A percentile compares a stretch with the other conserved stretches of the same genome.
These are phyloP conservation scores for Phoebastria nigripes DNA, from an alignment of 2,797 vertebrate genomes.

Conservation along the genomic window DNA sequence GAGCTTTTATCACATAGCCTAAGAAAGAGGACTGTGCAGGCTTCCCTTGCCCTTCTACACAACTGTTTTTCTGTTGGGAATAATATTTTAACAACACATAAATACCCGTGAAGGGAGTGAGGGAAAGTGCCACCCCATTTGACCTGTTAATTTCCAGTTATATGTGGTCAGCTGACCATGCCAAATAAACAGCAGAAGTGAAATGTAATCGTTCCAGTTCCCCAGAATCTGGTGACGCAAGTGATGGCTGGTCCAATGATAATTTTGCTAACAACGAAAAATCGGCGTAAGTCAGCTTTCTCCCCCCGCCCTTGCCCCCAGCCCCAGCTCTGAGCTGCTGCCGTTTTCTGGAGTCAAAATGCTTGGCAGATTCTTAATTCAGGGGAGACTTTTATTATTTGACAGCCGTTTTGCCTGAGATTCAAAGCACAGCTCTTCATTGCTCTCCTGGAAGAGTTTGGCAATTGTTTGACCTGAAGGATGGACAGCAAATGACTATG, in stretches of 20 bases:
- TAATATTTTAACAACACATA: background rate
- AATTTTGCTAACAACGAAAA: background rate
- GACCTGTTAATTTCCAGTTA: background rate
- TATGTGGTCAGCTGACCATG: fast-evolving
- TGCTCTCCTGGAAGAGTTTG: background rate
- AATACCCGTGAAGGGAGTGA: background rate
- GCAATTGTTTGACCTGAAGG: background rate
- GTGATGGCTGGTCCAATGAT: background rate
- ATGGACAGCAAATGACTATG: background rate
- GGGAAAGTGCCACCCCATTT: background rate
- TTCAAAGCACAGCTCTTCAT: background rate
- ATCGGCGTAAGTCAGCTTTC: fast-evolving
- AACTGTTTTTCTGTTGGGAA: background rate
- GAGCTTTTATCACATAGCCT: background rate
- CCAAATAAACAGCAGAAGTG: background rate
- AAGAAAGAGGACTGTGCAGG: background rate
- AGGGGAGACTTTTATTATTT: background rate
- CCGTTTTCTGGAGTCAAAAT: background rate
- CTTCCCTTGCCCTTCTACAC: background rate
- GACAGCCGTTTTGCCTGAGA: background rate
- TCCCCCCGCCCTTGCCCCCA: background rate
- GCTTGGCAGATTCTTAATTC: background rate
- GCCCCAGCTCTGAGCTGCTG: background rate
- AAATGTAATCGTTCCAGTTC: background rate
- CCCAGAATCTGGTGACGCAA: background rate